Evolutionary conservation across 1,140 invertebrate species (phyloP).

Genomic region (Brachionus koreanus): DNA sequence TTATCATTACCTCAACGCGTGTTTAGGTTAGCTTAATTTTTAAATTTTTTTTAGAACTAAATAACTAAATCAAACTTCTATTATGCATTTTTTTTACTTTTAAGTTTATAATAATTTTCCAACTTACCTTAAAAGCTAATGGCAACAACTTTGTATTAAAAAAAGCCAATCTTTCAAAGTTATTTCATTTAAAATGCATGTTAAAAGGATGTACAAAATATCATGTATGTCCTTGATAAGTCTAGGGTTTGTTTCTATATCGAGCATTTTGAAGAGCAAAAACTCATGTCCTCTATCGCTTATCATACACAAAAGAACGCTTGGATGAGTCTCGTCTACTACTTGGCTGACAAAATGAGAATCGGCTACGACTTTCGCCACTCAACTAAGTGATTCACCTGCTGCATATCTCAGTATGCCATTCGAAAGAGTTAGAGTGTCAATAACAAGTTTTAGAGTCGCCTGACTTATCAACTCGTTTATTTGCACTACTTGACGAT

Average conservation of each 20-base stretch:
- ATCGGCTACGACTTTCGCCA: slow-evolving; percentile 71
- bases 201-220: slow-evolving; percentile 83
- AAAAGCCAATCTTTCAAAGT: slow-evolving; percentile 79
- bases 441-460: slow-evolving; percentile 71
- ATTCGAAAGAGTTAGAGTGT: slow-evolving; percentile 75
- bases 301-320: slow-evolving; percentile 46
- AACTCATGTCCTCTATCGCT: slow-evolving; percentile 78
- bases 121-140: slow-evolving; percentile 73
- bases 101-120: too few species aligned
- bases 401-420: slow-evolving; percentile 79
- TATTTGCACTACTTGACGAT: too few species aligned
- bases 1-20: too few species aligned
- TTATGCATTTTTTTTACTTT: too few species aligned
- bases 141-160: slow-evolving; percentile 87
- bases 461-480: slow-evolving; percentile 83
- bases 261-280: slow-evolving; percentile 84
- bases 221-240: slow-evolving; percentile 80
- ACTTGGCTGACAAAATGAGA: slow-evolving; percentile 79
- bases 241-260: slow-evolving; percentile 80
- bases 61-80: too few species aligned
- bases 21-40: too few species aligned
- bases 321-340: slow-evolving; percentile 58
- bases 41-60: too few species aligned
- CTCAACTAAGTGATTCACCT: slow-evolving; percentile 78
- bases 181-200: slow-evolving; percentile 66